Conservation (phyloP, 1,140 invertebrate genomes). For the Heliconius eleuchia region DNA sequence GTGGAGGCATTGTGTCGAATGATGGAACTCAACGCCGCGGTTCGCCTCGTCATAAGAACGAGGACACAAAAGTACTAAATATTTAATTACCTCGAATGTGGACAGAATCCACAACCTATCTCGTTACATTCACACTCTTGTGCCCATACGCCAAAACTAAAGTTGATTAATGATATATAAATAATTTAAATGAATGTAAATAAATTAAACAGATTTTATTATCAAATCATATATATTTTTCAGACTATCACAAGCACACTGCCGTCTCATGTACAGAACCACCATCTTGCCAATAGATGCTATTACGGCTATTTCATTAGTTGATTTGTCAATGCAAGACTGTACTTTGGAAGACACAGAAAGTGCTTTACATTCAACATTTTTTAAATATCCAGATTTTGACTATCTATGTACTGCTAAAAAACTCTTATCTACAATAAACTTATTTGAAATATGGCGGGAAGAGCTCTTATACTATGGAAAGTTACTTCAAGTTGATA, state of each 20-base stretch:
- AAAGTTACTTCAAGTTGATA: constrained; percentile 69
- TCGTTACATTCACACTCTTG: no score
- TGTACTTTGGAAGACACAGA: constrained; percentile 70
- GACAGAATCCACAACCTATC: no score
- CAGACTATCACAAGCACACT: constrained; percentile 79
- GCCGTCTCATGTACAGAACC: constrained; percentile 74
- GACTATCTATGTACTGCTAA: constrained; percentile 72
- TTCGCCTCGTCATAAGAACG: no score
- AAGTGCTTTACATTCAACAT: constrained; percentile 74
- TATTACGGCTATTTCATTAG: constrained; percentile 70
- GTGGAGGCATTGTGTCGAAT: no score
- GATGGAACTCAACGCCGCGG: no score
- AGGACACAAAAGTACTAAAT: no score
- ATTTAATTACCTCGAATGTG: no score
- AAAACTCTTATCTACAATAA: constrained; percentile 61
- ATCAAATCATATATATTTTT: constrained; percentile 38
- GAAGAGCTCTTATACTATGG: constrained; percentile 71
- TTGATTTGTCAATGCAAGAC: constrained; percentile 79
- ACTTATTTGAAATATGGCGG: constrained; percentile 69
- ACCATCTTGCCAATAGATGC: constrained; percentile 74
- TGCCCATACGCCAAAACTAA: no score
- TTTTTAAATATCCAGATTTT: constrained; percentile 70
- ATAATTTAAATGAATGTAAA: no score
- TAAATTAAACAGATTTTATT: neutral
- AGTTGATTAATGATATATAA: no score